A percentile compares a stretch with the other conserved stretches of the same genome.
Conservation (phyloP, 2,113 vertebrate genomes). For the Brachypodius melanocephalos region DNA sequence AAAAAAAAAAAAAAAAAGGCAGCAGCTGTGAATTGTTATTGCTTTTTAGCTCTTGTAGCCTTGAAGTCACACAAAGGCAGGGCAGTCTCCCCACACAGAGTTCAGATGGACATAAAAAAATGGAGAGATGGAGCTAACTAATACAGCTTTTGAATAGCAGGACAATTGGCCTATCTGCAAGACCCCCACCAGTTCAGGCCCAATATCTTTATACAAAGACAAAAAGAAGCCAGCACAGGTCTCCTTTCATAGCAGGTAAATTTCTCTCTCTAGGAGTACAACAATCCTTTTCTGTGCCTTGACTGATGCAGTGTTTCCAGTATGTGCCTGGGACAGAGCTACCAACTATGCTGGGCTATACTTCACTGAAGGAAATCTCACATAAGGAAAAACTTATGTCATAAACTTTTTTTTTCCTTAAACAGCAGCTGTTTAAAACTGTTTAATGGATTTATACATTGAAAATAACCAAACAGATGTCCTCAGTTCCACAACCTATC, state of each 20-base stretch:
- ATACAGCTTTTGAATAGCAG: neutral
- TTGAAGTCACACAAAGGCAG: neutral
- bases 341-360: neutral
- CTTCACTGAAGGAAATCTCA: neutral
- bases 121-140: neutral
- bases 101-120: neutral
- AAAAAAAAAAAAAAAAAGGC: neutral
- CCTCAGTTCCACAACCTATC: constrained; percentile 1
- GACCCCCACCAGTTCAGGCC: neutral
- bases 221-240: neutral
- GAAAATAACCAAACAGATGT: constrained; percentile 47
- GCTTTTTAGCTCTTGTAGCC: neutral
- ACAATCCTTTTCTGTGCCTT: neutral
- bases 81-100: neutral
- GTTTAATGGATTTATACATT: neutral
- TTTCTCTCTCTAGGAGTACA: neutral
- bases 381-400: neutral
- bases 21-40: constrained; percentile 14
- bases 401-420: neutral
- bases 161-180: neutral
- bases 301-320: neutral
- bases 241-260: neutral
- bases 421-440: constrained; percentile 39
- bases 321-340: neutral
- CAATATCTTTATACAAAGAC: neutral